Conservation (phyloP, 2,113 vertebrate genomes). For the Daphoenositta chrysoptera region DNA sequence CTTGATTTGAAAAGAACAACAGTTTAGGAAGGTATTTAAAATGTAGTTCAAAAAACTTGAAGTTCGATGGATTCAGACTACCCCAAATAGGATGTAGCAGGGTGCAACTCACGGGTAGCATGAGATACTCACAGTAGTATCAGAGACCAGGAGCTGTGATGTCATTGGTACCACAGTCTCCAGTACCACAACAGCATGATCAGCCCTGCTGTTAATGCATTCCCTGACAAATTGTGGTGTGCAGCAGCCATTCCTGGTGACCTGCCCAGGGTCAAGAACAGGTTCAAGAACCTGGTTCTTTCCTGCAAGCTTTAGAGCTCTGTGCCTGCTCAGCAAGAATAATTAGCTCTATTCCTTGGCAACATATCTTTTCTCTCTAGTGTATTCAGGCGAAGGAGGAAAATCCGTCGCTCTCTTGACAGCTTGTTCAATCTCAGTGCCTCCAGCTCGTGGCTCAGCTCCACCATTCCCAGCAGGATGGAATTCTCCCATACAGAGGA, state of each 20-base stretch:
- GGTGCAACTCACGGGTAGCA: neutral
- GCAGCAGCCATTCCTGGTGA: neutral
- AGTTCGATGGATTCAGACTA: neutral
- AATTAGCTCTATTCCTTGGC: neutral
- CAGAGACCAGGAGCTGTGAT: neutral
- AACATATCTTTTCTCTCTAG: conserved; percentile 43
- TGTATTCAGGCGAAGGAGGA: conserved; percentile 76
- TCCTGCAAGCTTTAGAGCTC: neutral
- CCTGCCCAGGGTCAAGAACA: neutral
- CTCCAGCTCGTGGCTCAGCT: conserved; percentile 76
- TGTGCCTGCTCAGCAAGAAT: neutral
- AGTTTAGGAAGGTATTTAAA: neutral
- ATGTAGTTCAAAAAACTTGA: neutral
- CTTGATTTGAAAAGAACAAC: neutral
- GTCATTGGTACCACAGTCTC: neutral
- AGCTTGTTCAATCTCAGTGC: conserved; percentile 72
- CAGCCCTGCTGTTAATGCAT: neutral
- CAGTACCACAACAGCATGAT: neutral
- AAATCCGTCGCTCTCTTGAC: conserved; percentile 66
- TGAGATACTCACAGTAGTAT: neutral
- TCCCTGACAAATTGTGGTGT: neutral
- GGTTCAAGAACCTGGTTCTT: neutral
- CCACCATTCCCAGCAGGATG: conserved; percentile 61
- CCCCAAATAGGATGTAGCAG: neutral
- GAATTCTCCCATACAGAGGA: conserved; percentile 6